Evolutionary conservation across 2,888 invertebrate genomes (phyloP), one percentile per base, ranked within the genome.

Genomic region (Cristatella mucedo): DNA sequence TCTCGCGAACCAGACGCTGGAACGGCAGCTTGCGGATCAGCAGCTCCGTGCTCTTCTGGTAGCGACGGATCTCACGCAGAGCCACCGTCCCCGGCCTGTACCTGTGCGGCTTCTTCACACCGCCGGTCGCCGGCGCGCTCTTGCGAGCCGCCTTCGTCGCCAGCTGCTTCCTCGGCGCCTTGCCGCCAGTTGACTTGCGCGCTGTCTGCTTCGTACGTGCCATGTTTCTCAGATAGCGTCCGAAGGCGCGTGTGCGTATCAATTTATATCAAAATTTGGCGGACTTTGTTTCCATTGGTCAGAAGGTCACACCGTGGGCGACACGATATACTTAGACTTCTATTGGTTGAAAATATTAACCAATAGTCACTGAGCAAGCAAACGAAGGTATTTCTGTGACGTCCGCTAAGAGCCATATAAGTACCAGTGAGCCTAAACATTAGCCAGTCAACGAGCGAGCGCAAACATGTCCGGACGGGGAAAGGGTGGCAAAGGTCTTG

Each of bases 141-240:
- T 89, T 89, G 68, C 87, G 79, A 26, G 87, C 87, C 26, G 87
- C 87, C 71, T 89, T 89, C 38, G 87, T 87, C 33, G 87, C 87
- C 44, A 78, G 57, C 68, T 87, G 87, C 71, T 89, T 89, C 56
- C 89, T 80, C 33, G 46, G 46, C 18, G 46, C 46, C 40, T 47
- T 46, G 57, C 89, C 87, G 78, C 87, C 89, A 42, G 87, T 89
- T 1, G 86, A 86, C 70, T 89, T 89, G 77, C 87, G 83, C 40
- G 87, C 89, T 41, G 89, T 89, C 68, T 89, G 89, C 77, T 89
- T 89, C 21, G 89, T 89, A 81, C 89, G 86, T 50, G 87, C 89
- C 89, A 89, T 89, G 4, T 29, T 22, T 37, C n/a, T n/a, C n/a
- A n/a, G n/a, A n/a, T n/a, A n/a, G n/a, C n/a, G n/a, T n/a, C n/a